Conservation (phyloP, 1,140 invertebrate species). For the Drosophila leontia region DNA sequence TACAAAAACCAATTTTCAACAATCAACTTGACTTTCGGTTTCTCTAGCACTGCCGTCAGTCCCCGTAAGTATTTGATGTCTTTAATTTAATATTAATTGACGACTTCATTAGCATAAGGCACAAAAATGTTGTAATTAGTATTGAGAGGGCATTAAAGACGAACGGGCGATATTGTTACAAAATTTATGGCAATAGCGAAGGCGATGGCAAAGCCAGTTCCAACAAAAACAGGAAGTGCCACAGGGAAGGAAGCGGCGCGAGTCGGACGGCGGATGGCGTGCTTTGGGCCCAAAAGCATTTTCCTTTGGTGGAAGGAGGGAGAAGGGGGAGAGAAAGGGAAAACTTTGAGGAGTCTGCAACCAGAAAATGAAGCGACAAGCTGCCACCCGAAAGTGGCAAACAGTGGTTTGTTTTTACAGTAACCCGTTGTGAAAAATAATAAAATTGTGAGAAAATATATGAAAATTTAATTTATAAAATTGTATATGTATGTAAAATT, state of each 20-base stretch:
- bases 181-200: constrained; percentile 31
- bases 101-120: constrained; percentile 50
- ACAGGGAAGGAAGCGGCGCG: constrained; percentile 3
- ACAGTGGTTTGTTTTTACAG: neutral
- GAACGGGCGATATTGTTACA: constrained; percentile 22
- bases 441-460: too few relatives aligned
- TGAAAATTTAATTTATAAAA: too few relatives aligned
- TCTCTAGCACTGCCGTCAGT: neutral
- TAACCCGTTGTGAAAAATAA: too few relatives aligned
- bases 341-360: constrained; percentile 16
- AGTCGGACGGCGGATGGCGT: neutral
- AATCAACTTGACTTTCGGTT: neutral
- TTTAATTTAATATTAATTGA: constrained; percentile 48
- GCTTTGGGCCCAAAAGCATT: constrained; percentile 1
- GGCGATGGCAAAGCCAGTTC: constrained; percentile 17
- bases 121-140: constrained; percentile 55
- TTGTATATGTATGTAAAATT: too few relatives aligned
- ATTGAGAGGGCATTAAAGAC: constrained; percentile 27
- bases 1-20: neutral
- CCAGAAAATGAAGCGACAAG: constrained; percentile 53
- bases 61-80: constrained; percentile 2
- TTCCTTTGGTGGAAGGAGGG: neutral
- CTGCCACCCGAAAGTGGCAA: constrained; percentile 34
- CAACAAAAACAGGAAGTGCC: constrained; percentile 11
- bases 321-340: neutral